phyloP scores from a whole-genome alignment of 2,888 invertebrate genomes.

The Anagyrus pseudococci region DNA sequence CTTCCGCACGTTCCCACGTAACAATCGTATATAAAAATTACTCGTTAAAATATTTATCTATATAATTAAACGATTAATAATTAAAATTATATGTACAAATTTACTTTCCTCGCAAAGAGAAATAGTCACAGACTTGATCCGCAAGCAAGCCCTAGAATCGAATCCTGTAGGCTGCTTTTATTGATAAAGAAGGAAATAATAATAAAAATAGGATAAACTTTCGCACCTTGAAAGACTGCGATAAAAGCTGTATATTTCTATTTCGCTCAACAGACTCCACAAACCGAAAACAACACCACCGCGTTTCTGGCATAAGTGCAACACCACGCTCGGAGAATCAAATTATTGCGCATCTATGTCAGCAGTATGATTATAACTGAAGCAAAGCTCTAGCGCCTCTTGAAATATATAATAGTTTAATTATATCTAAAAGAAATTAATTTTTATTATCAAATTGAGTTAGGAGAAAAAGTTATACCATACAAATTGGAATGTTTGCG shows the following conservation, averaged over 20 bases:
- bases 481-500: slow-evolving; percentile 56
- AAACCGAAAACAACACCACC: slow-evolving; percentile 14
- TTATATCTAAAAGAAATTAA: too few relatives aligned
- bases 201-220: slow-evolving; percentile 13
- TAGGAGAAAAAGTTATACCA: slow-evolving; percentile 27
- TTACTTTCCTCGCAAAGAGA: slow-evolving; percentile 16
- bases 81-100: slow-evolving; percentile 50
- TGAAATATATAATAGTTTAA: too few relatives aligned
- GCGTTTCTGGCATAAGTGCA: slow-evolving; percentile 46
- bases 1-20: too few relatives aligned
- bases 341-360: slow-evolving; percentile 31
- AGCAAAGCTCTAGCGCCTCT: slow-evolving; percentile 1
- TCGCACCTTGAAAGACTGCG: slow-evolving; percentile 14
- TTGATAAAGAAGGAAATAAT: slow-evolving; percentile 10
- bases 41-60: slow-evolving; percentile 47
- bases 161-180: slow-evolving; percentile 24
- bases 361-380: slow-evolving; percentile 8
- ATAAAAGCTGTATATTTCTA: not conserved
- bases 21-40: slow-evolving; percentile 48
- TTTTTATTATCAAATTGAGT: too few relatives aligned
- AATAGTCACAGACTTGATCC: slow-evolving; percentile 26
- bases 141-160: slow-evolving; percentile 22
- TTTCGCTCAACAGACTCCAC: too few relatives aligned
- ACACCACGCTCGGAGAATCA: slow-evolving; percentile 48
- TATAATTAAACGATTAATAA: slow-evolving; percentile 7